Base-by-base conservation (phyloP, 2,113 vertebrate species). In the Rhea americana region DNA sequence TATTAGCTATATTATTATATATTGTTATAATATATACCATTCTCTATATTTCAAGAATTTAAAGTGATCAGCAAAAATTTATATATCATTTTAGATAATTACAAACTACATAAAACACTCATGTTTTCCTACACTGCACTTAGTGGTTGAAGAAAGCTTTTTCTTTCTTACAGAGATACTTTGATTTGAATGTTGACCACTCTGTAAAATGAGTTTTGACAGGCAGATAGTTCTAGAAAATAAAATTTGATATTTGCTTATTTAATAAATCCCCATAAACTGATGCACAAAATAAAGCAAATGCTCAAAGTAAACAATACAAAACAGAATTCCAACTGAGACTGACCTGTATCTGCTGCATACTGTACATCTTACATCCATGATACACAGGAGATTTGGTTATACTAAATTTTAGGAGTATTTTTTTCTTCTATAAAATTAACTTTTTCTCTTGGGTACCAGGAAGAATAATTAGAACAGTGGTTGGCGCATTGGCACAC, bases 71-170 rank as follows among this genome's bases (percentile, higher is more conserved):
- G 55, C 75, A 94, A 82, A 88, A 94, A 89, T 55, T 35, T 43
- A 85, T 91, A 45, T 80, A 62, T 81, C 72, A 95, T 95, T 96
- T 96, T 76, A 83, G 63, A 41, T 87, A 85, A 95, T 77, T 92
- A 82, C 67, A 85, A 95, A 87, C 89, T 93, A 94, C 37, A 88
- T 13, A 65, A 82, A 93, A 80, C 88, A 79, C 65, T 89, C 61
- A 66, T 45, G 59, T 92, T 95, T 86, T 90, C 58, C 89, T 81
- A 48, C 50, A 67, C 77, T 80, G 35, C 77, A 91, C 50, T 89
- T 16, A 87, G 65, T 43, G 76, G 71, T 61, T 95, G 66, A 92
- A 94, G 19, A n/a, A 81, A 81, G 24, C 35, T 87, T 88, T 59
- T 47, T 47, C 3, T 13, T 26, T 48, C 47, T 79, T 93, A 37